phyloP scores from a whole-genome alignment of 2,888 invertebrate genomes.

The Halocaridina rubra region DNA sequence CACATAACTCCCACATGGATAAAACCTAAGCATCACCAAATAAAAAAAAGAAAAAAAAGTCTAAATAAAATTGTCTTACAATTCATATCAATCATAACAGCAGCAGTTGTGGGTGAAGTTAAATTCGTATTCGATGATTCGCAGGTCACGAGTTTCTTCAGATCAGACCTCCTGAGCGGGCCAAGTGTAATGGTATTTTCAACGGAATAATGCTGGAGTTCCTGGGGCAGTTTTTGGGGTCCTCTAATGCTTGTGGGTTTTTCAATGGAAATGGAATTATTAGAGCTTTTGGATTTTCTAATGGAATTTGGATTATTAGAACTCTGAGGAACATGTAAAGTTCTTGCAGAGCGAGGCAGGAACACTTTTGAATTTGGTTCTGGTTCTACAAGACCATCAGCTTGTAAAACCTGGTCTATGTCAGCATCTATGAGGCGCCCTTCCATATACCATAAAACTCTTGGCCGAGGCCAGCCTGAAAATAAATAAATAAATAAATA shows the following conservation, averaged over 20 bases:
- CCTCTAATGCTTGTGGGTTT: too few relatives aligned
- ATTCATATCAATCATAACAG: slow-evolving; percentile 54
- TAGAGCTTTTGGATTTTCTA: too few relatives aligned
- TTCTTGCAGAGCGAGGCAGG: not conserved
- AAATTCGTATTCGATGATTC: slow-evolving; percentile 35
- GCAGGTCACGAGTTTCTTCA: slow-evolving; percentile 40
- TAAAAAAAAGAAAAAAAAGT: not conserved
- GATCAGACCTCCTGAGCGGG: slow-evolving; percentile 39
- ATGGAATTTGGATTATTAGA: too few relatives aligned
- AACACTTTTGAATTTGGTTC: not conserved
- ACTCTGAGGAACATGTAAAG: too few relatives aligned
- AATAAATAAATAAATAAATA: slow-evolving; percentile 1
- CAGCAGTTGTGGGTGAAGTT: slow-evolving; percentile 15
- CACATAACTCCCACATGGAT: not conserved
- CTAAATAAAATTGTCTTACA: not conserved
- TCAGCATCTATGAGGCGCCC: slow-evolving; percentile 48
- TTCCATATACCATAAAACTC: slow-evolving; percentile 33
- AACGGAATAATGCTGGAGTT: not conserved
- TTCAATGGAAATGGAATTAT: too few relatives aligned
- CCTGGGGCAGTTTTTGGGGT: too few relatives aligned
- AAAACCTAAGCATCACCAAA: not conserved
- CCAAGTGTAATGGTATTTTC: slow-evolving; percentile 40
- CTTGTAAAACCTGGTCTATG: slow-evolving; percentile 50
- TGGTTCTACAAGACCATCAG: too few relatives aligned
- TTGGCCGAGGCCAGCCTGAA: slow-evolving; percentile 44